Conservation (phyloP, 2,113 vertebrate species). For the Pseudopodoces humilis region DNA sequence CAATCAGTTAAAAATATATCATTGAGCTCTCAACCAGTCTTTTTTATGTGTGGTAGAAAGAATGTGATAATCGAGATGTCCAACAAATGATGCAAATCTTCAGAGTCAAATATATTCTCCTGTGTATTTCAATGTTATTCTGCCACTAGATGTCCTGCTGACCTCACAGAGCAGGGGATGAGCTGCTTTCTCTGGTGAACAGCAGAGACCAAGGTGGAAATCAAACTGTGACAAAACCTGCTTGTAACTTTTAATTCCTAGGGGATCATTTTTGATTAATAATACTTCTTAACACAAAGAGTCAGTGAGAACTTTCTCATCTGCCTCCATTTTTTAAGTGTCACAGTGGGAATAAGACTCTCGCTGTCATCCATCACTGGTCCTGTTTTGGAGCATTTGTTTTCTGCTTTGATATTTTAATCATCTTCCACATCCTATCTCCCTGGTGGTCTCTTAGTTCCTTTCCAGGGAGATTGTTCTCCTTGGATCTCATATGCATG, state of each 20-base stretch:
- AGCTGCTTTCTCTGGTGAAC: neutral
- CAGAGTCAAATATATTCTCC: neutral
- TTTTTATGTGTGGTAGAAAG: neutral
- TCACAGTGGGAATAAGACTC: neutral
- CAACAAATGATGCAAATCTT: neutral
- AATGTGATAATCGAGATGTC: neutral
- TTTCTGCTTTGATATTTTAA: neutral
- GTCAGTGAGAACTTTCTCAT: neutral
- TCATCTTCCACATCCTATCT: neutral
- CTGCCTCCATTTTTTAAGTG: neutral
- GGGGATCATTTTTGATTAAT: neutral
- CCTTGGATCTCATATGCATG: neutral
- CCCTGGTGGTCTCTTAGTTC: neutral
- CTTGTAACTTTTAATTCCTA: neutral
- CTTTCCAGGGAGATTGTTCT: neutral
- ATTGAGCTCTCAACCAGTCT: neutral
- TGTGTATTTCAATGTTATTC: neutral
- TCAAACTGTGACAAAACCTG: neutral
- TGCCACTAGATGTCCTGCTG: conserved; percentile 60
- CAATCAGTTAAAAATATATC: neutral
- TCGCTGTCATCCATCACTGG: neutral
- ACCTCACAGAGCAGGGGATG: neutral
- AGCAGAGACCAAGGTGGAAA: neutral
- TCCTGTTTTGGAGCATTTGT: neutral
- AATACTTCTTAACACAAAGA: neutral